These are phyloP conservation scores for Helicorthomorpha holstii DNA, from an alignment of 1,140 invertebrate genomes.

Conservation along the genomic window DNA sequence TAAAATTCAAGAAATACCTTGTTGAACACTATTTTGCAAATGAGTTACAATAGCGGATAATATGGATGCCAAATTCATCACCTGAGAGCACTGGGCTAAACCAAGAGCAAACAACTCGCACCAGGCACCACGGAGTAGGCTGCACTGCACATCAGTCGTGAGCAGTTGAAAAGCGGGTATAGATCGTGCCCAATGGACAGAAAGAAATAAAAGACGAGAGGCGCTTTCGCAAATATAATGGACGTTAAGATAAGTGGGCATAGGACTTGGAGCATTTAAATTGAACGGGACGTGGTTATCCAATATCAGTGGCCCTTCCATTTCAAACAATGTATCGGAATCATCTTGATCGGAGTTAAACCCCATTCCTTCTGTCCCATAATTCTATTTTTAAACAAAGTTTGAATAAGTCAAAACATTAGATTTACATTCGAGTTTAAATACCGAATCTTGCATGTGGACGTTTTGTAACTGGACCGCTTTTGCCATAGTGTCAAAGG, in stretches of 20 bases:
- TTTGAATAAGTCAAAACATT: too few relatives aligned
- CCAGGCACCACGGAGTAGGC: slow-evolving; percentile 72
- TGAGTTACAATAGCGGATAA: slow-evolving; percentile 58
- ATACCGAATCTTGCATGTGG: slow-evolving; percentile 14
- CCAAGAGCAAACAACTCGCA: slow-evolving; percentile 82
- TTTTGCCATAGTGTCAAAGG: slow-evolving; percentile 56
- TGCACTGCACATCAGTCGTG: slow-evolving; percentile 51
- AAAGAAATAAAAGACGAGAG: slow-evolving; percentile 67
- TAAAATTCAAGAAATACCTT: slow-evolving; percentile 20
- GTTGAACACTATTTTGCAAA: slow-evolving; percentile 29
- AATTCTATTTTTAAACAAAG: too few relatives aligned
- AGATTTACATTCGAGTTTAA: neutral
- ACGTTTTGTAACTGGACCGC: slow-evolving; percentile 24
- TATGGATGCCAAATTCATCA: slow-evolving; percentile 61
- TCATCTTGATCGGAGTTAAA: too few relatives aligned
- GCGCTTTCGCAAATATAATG: slow-evolving; percentile 86
- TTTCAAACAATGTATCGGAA: slow-evolving; percentile 15
- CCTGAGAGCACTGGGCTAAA: slow-evolving; percentile 68
- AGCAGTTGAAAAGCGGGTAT: slow-evolving; percentile 64
- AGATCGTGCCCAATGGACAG: slow-evolving; percentile 72
- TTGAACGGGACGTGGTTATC: slow-evolving; percentile 54
- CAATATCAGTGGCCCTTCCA: slow-evolving; percentile 38
- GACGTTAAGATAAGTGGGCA: slow-evolving; percentile 62
- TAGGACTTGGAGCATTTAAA: slow-evolving; percentile 59
- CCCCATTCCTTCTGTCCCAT: too few relatives aligned